These are phyloP conservation scores for Manis crassicaudata DNA, from an alignment of 2,797 vertebrate genomes.

Conservation along the genomic window DNA sequence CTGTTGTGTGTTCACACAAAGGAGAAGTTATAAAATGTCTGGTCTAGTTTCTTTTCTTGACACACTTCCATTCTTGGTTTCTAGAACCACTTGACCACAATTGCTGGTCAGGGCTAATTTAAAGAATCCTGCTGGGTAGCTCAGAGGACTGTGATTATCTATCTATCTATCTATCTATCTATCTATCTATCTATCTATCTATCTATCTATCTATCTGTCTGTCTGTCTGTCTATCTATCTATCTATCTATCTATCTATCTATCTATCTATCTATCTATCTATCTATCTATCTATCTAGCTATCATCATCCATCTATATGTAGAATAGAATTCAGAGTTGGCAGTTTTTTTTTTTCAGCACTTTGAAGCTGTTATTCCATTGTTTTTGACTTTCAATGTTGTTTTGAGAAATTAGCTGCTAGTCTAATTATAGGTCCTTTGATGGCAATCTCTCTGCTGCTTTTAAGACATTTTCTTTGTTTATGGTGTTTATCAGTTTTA, in stretches of 20 bases:
- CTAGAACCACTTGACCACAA: neutral
- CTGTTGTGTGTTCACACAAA: neutral
- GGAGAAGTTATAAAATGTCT: neutral
- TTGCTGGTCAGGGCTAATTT: neutral
- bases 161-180: no score
- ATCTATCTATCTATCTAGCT: no score
- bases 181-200: no score
- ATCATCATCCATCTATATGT: no score
- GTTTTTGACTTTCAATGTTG: slow-evolving; percentile 21
- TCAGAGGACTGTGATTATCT: neutral
- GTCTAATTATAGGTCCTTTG: neutral
- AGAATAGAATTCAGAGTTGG: neutral
- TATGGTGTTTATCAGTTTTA: neutral
- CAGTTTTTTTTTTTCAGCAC: neutral
- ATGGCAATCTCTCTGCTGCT: neutral
- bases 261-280: no score
- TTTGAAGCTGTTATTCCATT: slow-evolving; percentile 1
- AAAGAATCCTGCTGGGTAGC: neutral
- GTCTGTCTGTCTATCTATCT: no score
- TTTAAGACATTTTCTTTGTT: slow-evolving; percentile 24
- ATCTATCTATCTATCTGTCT: no score
- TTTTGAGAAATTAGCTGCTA: slow-evolving; percentile 1
- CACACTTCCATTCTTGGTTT: neutral
- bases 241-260: no score
- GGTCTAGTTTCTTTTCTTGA: neutral